phyloP scores from a whole-genome alignment of 1,140 invertebrate genomes.

The Platorchestia sp. region DNA sequence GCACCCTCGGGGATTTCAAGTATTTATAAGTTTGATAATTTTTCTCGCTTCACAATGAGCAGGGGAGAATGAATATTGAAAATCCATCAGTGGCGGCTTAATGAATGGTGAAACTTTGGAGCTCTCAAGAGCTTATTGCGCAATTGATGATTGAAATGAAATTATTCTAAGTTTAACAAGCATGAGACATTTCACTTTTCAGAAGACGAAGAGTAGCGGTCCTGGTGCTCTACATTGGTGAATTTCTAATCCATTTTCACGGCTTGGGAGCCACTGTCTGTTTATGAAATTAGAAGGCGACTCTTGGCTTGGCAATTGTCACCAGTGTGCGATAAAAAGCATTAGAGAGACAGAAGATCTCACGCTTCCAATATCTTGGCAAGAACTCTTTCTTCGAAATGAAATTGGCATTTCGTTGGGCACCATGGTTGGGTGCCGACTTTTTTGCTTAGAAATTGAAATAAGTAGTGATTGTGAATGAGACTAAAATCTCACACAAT shows the following conservation, averaged over 20 bases:
- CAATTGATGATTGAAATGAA: background rate
- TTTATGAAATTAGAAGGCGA: too few relatives aligned
- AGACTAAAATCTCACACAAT: too few relatives aligned
- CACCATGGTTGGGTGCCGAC: too few relatives aligned
- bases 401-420: too few relatives aligned
- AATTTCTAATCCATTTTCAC: background rate
- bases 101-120: background rate
- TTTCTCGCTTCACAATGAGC: background rate
- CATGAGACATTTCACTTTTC: background rate
- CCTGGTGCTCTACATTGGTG: background rate
- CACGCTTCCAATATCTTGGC: too few relatives aligned
- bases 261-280: background rate
- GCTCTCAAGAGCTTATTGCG: background rate
- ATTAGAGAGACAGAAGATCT: too few relatives aligned
- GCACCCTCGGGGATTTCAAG: background rate
- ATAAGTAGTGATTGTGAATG: too few relatives aligned
- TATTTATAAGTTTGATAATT: background rate
- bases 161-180: background rate
- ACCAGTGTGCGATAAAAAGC: too few relatives aligned
- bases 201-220: background rate
- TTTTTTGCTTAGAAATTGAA: too few relatives aligned
- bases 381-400: too few relatives aligned
- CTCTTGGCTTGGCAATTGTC: too few relatives aligned
- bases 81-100: background rate
- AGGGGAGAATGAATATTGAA: slow-evolving; percentile 9